phyloP scores from a whole-genome alignment of 2,888 invertebrate species.

The Drosophila nigricruria region DNA sequence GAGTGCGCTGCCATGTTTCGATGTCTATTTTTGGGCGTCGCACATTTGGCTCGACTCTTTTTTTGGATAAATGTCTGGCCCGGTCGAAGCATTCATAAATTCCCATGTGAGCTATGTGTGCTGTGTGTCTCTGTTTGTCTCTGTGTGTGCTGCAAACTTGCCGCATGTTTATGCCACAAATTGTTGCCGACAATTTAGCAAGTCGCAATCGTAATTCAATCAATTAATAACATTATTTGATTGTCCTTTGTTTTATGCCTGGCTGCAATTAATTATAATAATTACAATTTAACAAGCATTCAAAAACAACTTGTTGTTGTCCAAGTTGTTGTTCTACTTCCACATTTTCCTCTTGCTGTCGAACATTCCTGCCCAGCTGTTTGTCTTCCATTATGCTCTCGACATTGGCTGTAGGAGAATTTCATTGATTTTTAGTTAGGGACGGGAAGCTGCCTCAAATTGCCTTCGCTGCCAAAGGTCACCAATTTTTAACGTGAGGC shows the following conservation, averaged over 20 bases:
- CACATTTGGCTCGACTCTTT: constrained; percentile 75
- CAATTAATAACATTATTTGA: constrained; percentile 78
- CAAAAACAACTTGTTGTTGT: constrained; percentile 54
- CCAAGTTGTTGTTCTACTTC: constrained; percentile 9
- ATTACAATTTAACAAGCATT: constrained; percentile 73
- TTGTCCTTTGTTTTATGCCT: constrained; percentile 61
- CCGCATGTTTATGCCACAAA: constrained; percentile 57
- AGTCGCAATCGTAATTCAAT: constrained; percentile 74
- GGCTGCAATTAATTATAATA: constrained; percentile 76
- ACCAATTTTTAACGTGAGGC: constrained; percentile 69
- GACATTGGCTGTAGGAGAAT: constrained; percentile 5
- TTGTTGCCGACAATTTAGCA: constrained; percentile 68
- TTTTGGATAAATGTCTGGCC: constrained; percentile 73
- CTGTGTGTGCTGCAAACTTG: constrained; percentile 55
- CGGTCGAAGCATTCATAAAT: constrained; percentile 71
- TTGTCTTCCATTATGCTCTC: constrained; percentile 56
- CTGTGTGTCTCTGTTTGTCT: background rate
- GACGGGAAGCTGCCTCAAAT: constrained; percentile 53
- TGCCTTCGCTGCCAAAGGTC: constrained; percentile 64
- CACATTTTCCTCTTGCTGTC: constrained; percentile 9
- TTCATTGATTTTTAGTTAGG: constrained; percentile 46
- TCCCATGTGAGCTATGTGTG: constrained; percentile 65
- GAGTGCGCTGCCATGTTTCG: constrained; percentile 64
- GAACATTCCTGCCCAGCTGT: constrained; percentile 55
- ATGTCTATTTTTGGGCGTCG: constrained; percentile 78